phyloP scores from a whole-genome alignment of 2,797 vertebrate genomes.

The Petrocephalus schoutedeni region DNA sequence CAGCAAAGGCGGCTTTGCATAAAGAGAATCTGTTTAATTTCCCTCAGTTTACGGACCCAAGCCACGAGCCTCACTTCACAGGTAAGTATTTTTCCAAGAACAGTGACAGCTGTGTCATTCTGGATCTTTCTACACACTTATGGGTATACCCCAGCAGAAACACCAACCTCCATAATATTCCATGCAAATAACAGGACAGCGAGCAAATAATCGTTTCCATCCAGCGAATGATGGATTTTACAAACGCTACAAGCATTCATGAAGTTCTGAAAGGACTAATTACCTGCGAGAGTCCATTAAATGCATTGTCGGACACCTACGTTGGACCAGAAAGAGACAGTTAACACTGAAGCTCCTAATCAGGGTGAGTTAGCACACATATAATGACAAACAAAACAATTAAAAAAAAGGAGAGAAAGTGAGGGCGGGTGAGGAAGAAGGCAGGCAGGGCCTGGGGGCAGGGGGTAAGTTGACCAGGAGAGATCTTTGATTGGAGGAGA shows the following conservation, averaged over 20 bases:
- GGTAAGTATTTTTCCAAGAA: background rate
- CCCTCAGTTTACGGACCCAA: background rate
- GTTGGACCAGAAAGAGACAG: conserved; percentile 54
- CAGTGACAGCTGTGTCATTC: background rate
- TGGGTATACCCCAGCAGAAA: background rate
- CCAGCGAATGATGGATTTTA: background rate
- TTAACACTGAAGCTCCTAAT: conserved; percentile 41
- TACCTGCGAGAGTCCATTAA: conserved; percentile 85
- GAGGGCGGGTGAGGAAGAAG: conserved; percentile 42
- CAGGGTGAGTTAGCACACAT: conserved; percentile 16
- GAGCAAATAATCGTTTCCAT: background rate
- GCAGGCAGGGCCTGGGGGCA: conserved; percentile 25
- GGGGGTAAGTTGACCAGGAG: conserved; percentile 39
- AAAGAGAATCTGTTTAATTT: background rate
- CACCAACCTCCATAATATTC: background rate
- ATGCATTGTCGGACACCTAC: conserved; percentile 69
- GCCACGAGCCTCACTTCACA: background rate
- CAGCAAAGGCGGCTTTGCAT: background rate
- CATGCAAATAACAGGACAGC: background rate
- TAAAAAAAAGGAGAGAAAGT: conserved; percentile 35
- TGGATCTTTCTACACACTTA: background rate
- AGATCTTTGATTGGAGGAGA: conserved; percentile 42
- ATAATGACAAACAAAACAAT: conserved; percentile 30
- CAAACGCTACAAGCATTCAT: background rate
- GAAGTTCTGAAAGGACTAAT: conserved; percentile 33